A percentile compares a stretch with the other conserved stretches of the same genome.
Conservation (phyloP, 2,113 vertebrate genomes). For the Microcebus jonahi region DNA sequence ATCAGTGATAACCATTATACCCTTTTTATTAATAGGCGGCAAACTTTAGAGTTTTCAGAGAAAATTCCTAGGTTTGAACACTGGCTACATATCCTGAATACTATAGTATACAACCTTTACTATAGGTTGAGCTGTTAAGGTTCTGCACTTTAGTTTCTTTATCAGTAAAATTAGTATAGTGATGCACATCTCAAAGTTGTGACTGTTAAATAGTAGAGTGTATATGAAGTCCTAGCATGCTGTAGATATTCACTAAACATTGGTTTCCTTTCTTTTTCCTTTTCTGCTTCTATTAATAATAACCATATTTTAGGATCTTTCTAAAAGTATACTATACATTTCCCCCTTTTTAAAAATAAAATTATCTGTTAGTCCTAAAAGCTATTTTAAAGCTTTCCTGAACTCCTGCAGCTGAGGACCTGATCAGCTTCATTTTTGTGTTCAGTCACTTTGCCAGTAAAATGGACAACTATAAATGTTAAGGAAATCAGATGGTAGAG, state of each 20-base stretch:
- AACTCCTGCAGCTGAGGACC: background rate
- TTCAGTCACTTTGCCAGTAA: background rate
- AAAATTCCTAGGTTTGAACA: background rate
- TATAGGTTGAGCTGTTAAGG: background rate
- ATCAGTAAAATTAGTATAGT: slow-evolving; percentile 17
- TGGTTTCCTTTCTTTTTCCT: slow-evolving; percentile 18
- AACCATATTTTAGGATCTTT: slow-evolving; percentile 22
- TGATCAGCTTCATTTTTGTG: background rate
- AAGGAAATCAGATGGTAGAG: background rate
- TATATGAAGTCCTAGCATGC: background rate
- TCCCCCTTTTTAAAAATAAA: background rate
- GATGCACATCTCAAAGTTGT: background rate
- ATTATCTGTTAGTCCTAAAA: background rate
- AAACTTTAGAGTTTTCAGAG: background rate
- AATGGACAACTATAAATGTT: background rate
- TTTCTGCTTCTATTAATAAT: background rate
- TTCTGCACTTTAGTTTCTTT: background rate
- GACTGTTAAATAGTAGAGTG: background rate
- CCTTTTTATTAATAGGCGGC: background rate
- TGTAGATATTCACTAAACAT: background rate
- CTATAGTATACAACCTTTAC: background rate
- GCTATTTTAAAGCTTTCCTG: background rate
- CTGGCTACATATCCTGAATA: background rate
- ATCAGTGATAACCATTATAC: background rate
- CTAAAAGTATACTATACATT: background rate